A percentile compares a stretch with the other conserved stretches of the same genome.
Conservation (phyloP, 2,113 vertebrate species). For the Toxotes chatareus region DNA sequence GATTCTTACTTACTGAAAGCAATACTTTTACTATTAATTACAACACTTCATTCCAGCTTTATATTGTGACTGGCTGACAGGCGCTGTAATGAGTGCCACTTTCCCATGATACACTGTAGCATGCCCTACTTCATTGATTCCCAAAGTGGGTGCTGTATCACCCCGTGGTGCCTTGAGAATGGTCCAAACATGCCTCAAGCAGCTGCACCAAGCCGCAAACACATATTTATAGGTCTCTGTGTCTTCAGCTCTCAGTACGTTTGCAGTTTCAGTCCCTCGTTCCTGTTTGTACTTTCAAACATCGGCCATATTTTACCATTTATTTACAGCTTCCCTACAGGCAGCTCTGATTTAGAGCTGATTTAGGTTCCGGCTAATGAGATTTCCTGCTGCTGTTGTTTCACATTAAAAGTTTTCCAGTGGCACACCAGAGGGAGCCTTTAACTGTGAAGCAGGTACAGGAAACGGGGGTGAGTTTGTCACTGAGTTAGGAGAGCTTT, state of each 20-base stretch:
- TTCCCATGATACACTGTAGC: background rate
- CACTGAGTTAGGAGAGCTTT: background rate
- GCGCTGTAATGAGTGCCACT: no score
- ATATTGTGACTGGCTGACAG: slow-evolving; percentile 1
- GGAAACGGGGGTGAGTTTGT: background rate
- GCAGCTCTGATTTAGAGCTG: background rate
- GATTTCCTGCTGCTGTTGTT: no score
- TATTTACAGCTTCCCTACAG: no score
- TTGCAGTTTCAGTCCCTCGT: no score
- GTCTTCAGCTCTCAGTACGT: no score
- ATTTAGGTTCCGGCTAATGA: background rate
- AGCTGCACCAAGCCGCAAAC: no score
- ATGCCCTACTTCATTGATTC: background rate
- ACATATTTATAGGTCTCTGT: no score
- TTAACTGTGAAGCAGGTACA: background rate
- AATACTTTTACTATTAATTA: background rate
- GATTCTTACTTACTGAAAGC: no score
- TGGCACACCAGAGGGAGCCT: background rate
- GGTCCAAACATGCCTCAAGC: background rate
- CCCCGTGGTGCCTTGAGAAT: background rate
- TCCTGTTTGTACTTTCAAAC: no score
- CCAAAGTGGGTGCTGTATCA: background rate
- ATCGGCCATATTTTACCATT: no score
- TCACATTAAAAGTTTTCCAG: background rate
- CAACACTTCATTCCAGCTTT: background rate